A percentile compares a stretch with the other conserved stretches of the same genome.
These are phyloP conservation scores for Gobio gobio DNA, from an alignment of 2,113 vertebrate genomes.

Conservation along the genomic window DNA sequence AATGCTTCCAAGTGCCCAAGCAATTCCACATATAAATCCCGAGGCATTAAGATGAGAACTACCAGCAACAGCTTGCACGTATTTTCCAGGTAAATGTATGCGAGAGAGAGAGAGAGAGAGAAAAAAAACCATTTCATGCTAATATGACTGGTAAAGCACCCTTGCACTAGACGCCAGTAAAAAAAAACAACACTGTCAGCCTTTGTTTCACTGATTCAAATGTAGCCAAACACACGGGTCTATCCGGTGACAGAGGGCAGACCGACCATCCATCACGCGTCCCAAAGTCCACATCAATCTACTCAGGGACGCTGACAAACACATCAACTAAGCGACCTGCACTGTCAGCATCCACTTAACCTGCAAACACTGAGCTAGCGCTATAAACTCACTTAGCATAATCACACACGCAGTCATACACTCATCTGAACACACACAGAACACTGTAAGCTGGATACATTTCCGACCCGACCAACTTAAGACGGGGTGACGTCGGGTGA, in stretches of 20 bases:
- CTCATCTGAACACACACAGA: neutral
- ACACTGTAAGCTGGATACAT: conserved; percentile 15
- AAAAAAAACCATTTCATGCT: neutral
- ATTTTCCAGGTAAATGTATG: conserved; percentile 17
- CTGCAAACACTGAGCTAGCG: conserved; percentile 7
- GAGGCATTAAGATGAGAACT: neutral
- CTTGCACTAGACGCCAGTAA: neutral
- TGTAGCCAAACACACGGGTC: neutral
- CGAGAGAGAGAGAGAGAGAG: neutral
- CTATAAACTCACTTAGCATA: conserved; percentile 45
- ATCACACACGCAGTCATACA: conserved; percentile 55
- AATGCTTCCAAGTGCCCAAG: neutral
- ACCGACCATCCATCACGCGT: conserved; percentile 24
- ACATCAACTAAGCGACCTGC: conserved; percentile 44
- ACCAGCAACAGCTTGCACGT: neutral
- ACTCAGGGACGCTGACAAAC: conserved; percentile 30
- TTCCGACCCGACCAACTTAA: neutral
- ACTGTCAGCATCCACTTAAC: conserved; percentile 47
- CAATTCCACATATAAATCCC: neutral
- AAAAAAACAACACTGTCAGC: neutral
- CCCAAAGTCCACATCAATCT: conserved; percentile 40
- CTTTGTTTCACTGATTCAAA: conserved; percentile 11
- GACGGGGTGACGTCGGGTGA: conserved; percentile 36
- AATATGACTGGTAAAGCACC: conserved; percentile 26
- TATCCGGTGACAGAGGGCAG: conserved; percentile 7